Conservation (phyloP, 2,888 invertebrate genomes). For the Pristionchus exspectatus region DNA sequence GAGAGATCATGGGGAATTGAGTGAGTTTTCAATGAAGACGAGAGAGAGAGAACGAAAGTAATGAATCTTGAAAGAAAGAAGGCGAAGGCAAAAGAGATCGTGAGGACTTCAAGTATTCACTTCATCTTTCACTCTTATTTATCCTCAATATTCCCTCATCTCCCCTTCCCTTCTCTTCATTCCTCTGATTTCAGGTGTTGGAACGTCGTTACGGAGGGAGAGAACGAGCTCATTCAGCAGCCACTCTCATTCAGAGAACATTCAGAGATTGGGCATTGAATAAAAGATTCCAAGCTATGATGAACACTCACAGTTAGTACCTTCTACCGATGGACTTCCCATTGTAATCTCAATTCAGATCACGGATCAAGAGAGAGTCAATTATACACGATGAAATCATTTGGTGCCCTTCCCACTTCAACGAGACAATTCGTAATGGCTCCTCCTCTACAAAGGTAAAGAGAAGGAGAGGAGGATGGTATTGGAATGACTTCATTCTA, state of each 20-base stretch:
- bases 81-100: neutral
- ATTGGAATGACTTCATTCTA: neutral
- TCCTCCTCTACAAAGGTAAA: slow-evolving; percentile 21
- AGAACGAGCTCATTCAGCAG: slow-evolving; percentile 16
- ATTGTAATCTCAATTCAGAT: neutral
- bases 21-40: slow-evolving; percentile 2
- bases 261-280: slow-evolving; percentile 46
- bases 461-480: neutral
- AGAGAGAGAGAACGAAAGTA: neutral
- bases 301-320: neutral
- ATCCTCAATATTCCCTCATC: neutral
- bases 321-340: neutral
- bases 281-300: slow-evolving; percentile 42
- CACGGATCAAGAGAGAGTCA: neutral
- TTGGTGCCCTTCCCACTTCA: slow-evolving; percentile 15
- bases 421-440: neutral
- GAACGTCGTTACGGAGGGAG: slow-evolving; percentile 47
- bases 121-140: neutral
- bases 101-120: slow-evolving; percentile 7
- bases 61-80: slow-evolving; percentile 27
- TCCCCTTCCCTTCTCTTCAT: too few relatives aligned
- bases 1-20: slow-evolving; percentile 15
- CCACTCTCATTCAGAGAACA: slow-evolving; percentile 44
- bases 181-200: neutral
- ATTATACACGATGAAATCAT: slow-evolving; percentile 26